Base-by-base conservation (phyloP, 2,113 vertebrate species). In the Datnioides undecimradiatus region DNA sequence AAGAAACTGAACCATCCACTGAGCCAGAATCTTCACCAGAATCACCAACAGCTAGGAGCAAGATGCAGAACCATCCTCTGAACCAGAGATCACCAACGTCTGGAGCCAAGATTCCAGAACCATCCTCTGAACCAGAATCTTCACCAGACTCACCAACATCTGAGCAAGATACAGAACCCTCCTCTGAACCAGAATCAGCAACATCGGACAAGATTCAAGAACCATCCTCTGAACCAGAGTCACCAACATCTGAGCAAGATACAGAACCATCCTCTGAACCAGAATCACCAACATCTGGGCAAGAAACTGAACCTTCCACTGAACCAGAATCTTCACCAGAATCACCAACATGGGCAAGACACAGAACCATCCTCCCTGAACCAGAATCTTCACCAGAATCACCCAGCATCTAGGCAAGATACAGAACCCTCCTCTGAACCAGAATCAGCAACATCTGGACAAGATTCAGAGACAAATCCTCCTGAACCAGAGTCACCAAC, bases 331-430 rank as follows among this genome's bases (percentile, higher is more conserved):
- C 55, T 4, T 21, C 21, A 29, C 12, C 70, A 40, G 23, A 19
- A 23, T 10, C 69, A 45, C 19, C 11, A 62, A 12, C 34, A 21
- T 19, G 31, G 29, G 7, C 48, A 34, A n/a, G n/a, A n/a, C n/a
- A n/a, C n/a, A n/a, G n/a, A n/a, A n/a, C n/a, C n/a, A n/a, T n/a
- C n/a, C n/a, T n/a, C n/a, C 8, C 34, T 65, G 68, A 36, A 41
- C 40, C 34, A 17, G 67, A 46, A 5, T 14, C 80, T n/a, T n/a
- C n/a, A 41, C 40, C 34, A 17, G 67, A 46, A 5, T 14, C 80
- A n/a, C 34, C 2, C 23, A 5, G 16, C 33, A 16, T 1, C 19
- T 19, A 38, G 0, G 3, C 4, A 13, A 5, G 31, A 25, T 3
- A 19, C 80, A 29, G 21, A 51, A 27, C 5, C 27, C 25, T 13